Conservation (phyloP, 2,888 invertebrate species). For the Microctonus brassicae region DNA sequence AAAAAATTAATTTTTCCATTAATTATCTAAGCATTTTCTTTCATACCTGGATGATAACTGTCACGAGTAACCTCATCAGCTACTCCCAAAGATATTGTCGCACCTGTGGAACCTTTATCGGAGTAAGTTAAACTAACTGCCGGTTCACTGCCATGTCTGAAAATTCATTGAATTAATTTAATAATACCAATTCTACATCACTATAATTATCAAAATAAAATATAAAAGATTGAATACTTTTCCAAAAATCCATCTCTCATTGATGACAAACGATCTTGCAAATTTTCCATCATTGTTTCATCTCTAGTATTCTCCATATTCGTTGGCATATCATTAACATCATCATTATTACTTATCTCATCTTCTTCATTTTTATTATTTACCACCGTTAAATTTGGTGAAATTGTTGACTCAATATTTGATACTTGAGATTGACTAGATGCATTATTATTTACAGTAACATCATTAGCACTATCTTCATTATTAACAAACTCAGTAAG, state of each 20-base stretch:
- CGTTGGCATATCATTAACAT: slow-evolving; percentile 37
- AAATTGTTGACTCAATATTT: slow-evolving; percentile 53
- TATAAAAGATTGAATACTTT: slow-evolving; percentile 60
- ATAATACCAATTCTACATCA: neutral
- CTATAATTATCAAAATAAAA: slow-evolving; percentile 1
- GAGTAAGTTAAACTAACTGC: slow-evolving; percentile 76
- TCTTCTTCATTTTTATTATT: slow-evolving; percentile 43
- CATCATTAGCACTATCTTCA: slow-evolving; percentile 43
- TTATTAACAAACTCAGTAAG: slow-evolving; percentile 29
- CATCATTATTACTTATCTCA: slow-evolving; percentile 42
- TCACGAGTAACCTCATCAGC: slow-evolving; percentile 68
- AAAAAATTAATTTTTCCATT: neutral
- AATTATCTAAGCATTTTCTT: neutral
- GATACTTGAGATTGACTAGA: slow-evolving; percentile 61
- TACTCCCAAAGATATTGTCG: slow-evolving; percentile 73
- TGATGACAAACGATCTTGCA: slow-evolving; percentile 69
- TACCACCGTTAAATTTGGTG: slow-evolving; percentile 46
- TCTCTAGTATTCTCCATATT: slow-evolving; percentile 51
- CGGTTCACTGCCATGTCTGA: slow-evolving; percentile 73
- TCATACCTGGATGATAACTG: slow-evolving; percentile 61
- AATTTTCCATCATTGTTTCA: slow-evolving; percentile 65
- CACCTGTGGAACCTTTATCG: slow-evolving; percentile 75
- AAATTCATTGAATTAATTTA: slow-evolving; percentile 36
- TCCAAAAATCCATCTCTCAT: slow-evolving; percentile 74
- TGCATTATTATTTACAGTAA: slow-evolving; percentile 61